phyloP scores from a whole-genome alignment of 2,797 vertebrate genomes.

The Pangasius krempfi region DNA sequence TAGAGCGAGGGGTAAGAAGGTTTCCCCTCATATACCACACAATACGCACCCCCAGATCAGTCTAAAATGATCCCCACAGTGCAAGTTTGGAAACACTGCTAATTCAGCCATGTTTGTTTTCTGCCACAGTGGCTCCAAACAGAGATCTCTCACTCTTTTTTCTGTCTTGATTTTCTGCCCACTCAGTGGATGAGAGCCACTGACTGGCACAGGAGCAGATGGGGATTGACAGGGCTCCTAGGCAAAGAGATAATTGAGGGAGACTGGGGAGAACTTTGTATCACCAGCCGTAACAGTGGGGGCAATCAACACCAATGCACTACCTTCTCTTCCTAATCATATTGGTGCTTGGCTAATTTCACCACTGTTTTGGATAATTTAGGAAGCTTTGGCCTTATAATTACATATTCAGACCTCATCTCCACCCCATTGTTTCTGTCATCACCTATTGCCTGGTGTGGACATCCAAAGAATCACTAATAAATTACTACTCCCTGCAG shows the following conservation, averaged over 20 bases:
- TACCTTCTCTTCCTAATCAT: conserved; percentile 63
- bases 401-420: neutral
- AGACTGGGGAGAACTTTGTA: conserved; percentile 73
- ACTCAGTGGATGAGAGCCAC: conserved; percentile 68
- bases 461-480: neutral
- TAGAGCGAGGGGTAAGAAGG: conserved; percentile 46
- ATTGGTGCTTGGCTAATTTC: conserved; percentile 59
- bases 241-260: conserved; percentile 77
- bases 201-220: conserved; percentile 76
- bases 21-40: conserved; percentile 66
- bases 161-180: conserved; percentile 56
- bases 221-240: conserved; percentile 74
- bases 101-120: conserved; percentile 58
- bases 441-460: conserved; percentile 7
- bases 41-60: conserved; percentile 43
- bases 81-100: conserved; percentile 33
- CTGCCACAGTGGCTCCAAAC: conserved; percentile 65
- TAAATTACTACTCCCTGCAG: neutral
- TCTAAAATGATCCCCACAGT: conserved; percentile 31
- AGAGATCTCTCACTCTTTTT: conserved; percentile 63
- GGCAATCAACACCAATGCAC: conserved; percentile 75
- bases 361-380: conserved; percentile 65
- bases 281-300: conserved; percentile 72
- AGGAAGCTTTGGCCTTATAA: conserved; percentile 35
- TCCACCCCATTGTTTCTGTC: neutral